Base-by-base conservation (phyloP, 2,888 invertebrate genomes). In the Anarsia innoxiella region DNA sequence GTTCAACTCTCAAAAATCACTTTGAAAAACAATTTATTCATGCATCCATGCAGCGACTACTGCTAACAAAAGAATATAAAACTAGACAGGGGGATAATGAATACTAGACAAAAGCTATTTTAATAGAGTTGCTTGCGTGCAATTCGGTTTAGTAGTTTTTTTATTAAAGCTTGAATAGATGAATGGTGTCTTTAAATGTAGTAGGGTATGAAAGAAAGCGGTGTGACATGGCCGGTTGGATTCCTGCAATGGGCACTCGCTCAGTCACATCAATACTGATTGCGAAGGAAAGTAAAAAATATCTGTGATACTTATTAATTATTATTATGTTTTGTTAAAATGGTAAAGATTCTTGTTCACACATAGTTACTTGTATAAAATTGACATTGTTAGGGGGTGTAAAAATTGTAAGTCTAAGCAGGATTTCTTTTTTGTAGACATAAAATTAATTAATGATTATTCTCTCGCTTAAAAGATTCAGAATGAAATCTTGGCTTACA, bases 81-180 rank as follows among this genome's bases (percentile, higher is more conserved):
- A 83, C 79, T 82, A 82, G 80, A 74, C 74, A 78, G 80, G 80
- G 80, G 78, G 59, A 74, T 80, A 82, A 77, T 79, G 77, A 78
- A 79, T 76, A 72, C 82, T 82, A 83, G 82, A 80, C 78, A 75
- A 73, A 73, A 63, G 57, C 64, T 56, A 68, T 71, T 79, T 76
- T 77, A 80, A 78, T 80, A 78, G 75, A 76, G 76, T 79, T 76
- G 77, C 75, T 78, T 75, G 72, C 74, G 68, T 72, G 73, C 71
- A 66, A 71, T 75, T 70, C 70, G 67, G 68, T 69, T 72, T 66
- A 55, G 57, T 66, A 52, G n/a, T 56, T 58, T 57, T 60, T 61
- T 61, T 62, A 62, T 63, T 56, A 50, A 61, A 54, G 54, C 55
- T 55, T 56, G 61, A 68, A 67, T 63, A 53, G 56, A 37, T 42